A percentile compares a stretch with the other conserved stretches of the same genome.
These are phyloP conservation scores for Yponomeuta sedellus DNA, from an alignment of 2,888 invertebrate species.

Conservation along the genomic window DNA sequence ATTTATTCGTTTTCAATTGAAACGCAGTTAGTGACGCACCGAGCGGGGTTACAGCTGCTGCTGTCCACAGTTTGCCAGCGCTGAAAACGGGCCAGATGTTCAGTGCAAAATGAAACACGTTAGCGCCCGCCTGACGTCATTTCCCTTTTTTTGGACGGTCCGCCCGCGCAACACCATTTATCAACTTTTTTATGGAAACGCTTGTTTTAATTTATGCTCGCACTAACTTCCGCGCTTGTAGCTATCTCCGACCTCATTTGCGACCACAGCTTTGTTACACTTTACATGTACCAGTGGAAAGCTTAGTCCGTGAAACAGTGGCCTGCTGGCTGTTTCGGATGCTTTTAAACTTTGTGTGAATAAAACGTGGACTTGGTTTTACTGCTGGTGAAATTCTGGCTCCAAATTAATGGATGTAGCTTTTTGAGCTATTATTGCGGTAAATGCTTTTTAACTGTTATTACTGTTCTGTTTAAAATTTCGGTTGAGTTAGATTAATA, in stretches of 20 bases:
- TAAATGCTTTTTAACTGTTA: conserved; percentile 2
- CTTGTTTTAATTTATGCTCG: conserved; percentile 74
- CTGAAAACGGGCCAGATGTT: conserved; percentile 63
- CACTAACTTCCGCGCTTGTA: conserved; percentile 59
- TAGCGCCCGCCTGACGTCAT: conserved; percentile 63
- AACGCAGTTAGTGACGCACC: conserved; percentile 17
- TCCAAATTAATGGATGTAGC: not conserved
- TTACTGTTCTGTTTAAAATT: not conserved
- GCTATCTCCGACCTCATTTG: conserved; percentile 69
- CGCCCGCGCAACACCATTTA: conserved; percentile 68
- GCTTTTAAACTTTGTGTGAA: conserved; percentile 7
- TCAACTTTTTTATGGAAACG: conserved; percentile 71
- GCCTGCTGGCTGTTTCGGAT: conserved; percentile 9
- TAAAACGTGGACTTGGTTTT: not conserved
- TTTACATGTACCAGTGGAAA: conserved; percentile 36
- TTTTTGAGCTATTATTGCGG: conserved; percentile 1
- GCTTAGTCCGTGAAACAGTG: conserved; percentile 17
- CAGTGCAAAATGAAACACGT: conserved; percentile 70
- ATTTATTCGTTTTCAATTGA: conserved; percentile 22
- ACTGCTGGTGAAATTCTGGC: not conserved
- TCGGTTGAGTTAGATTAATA: not conserved
- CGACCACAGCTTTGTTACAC: conserved; percentile 54
- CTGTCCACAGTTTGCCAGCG: conserved; percentile 35
- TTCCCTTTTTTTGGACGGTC: conserved; percentile 60
- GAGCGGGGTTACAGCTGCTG: conserved; percentile 11